A percentile compares a stretch with the other conserved stretches of the same genome.
phyloP scores from a whole-genome alignment of 2,888 invertebrate species.

The Hedya salicella region DNA sequence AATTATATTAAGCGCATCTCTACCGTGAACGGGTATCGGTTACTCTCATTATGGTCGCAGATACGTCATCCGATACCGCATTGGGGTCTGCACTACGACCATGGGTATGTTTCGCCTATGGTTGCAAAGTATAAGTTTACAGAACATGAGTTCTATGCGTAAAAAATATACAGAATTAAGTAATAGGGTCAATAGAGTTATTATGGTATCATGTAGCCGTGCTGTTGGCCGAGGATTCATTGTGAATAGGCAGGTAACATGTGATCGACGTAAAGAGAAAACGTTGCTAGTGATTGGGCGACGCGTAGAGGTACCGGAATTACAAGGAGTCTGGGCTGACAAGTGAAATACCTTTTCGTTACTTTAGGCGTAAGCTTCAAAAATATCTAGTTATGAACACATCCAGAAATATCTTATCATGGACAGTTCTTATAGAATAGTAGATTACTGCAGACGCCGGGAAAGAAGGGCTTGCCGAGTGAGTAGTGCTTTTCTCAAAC shows the following conservation, averaged over 20 bases:
- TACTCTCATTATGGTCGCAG: constrained; percentile 65
- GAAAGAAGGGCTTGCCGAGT: too few relatives aligned
- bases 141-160: background rate
- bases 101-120: constrained; percentile 27
- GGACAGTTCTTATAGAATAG: too few relatives aligned
- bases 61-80: constrained; percentile 46
- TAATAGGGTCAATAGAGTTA: constrained; percentile 26
- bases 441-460: too few relatives aligned
- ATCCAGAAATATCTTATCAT: too few relatives aligned
- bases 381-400: too few relatives aligned
- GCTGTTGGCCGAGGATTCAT: background rate
- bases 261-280: too few relatives aligned
- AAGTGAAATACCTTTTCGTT: too few relatives aligned
- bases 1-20: constrained; percentile 63
- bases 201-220: constrained; percentile 20
- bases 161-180: background rate
- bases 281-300: too few relatives aligned
- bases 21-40: constrained; percentile 68
- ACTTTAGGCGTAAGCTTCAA: too few relatives aligned
- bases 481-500: too few relatives aligned
- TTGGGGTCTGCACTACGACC: constrained; percentile 29
- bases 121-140: constrained; percentile 38
- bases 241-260: background rate
- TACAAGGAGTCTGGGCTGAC: too few relatives aligned
- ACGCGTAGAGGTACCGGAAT: too few relatives aligned